Percentiles rank a stretch among this genome's conserved stretches.
Conservation (phyloP, 2,113 vertebrate genomes). For the Poecilia latipinna region DNA sequence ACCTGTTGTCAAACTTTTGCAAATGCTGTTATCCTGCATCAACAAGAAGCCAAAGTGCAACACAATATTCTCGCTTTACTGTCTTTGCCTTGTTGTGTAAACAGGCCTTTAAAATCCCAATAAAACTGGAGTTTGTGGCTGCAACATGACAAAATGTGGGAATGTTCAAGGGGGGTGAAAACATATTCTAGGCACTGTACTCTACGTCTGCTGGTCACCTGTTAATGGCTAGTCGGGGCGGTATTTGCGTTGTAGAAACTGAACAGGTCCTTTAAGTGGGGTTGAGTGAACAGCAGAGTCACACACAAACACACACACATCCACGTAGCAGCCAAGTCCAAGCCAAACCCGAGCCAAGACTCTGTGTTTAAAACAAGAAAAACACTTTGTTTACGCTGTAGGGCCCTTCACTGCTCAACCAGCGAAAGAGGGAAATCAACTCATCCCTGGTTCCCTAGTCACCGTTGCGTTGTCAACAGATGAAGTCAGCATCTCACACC, state of each 20-base stretch:
- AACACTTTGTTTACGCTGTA: constrained; percentile 81
- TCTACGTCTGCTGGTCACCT: constrained; percentile 43
- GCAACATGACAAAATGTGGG: neutral
- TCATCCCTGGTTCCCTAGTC: constrained; percentile 63
- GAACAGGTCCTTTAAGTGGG: constrained; percentile 53
- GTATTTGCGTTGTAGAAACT: constrained; percentile 40
- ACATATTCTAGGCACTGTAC: neutral
- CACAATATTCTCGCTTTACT: too few relatives aligned
- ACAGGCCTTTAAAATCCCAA: too few relatives aligned
- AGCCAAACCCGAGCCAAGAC: constrained; percentile 62
- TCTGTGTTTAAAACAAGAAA: constrained; percentile 72
- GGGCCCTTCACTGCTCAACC: constrained; percentile 74
- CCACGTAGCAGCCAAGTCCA: constrained; percentile 54
- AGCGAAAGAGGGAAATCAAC: constrained; percentile 69
- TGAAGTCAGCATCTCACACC: constrained; percentile 74
- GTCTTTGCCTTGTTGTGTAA: too few relatives aligned
- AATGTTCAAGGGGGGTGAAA: too few relatives aligned
- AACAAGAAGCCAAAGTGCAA: too few relatives aligned
- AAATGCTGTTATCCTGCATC: too few relatives aligned
- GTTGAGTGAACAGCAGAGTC: constrained; percentile 56
- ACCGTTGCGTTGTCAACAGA: constrained; percentile 64
- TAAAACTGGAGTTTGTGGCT: too few relatives aligned
- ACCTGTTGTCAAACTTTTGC: too few relatives aligned
- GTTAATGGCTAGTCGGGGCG: constrained; percentile 39
- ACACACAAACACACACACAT: constrained; percentile 14